Conservation (phyloP, 2,888 invertebrate genomes). For the Chydorus sphaericus region DNA sequence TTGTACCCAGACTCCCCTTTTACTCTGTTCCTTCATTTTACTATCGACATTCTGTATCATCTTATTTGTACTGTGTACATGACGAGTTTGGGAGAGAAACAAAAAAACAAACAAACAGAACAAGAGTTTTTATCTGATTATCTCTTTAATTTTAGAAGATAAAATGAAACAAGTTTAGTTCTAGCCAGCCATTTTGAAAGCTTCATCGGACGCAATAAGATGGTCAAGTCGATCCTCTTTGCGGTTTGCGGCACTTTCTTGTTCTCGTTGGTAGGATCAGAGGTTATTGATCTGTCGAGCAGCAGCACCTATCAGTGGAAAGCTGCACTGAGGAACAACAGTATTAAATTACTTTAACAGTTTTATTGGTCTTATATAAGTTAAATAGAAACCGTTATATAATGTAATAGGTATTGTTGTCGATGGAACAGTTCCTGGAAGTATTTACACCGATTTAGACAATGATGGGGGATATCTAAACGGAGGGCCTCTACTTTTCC, state of each 20-base stretch:
- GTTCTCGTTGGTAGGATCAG: neutral
- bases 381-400: too few species aligned
- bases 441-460: conserved; percentile 57
- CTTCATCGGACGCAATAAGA: too few species aligned
- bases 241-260: too few species aligned
- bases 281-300: conserved; percentile 2
- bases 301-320: neutral
- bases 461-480: conserved; percentile 38
- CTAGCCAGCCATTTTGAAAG: too few species aligned
- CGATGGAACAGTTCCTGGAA: conserved; percentile 53
- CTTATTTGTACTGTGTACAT: conserved; percentile 6
- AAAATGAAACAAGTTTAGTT: too few species aligned
- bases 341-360: neutral
- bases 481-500: conserved; percentile 38
- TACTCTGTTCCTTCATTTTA: neutral
- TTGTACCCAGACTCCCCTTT: too few species aligned
- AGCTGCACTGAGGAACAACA: neutral
- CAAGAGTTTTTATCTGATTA: neutral
- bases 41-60: neutral
- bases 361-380: neutral
- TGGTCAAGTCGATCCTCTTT: too few species aligned
- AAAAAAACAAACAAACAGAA: neutral
- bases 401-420: conserved; percentile 30
- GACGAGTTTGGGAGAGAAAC: neutral
- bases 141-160: neutral